Evolutionary conservation across 2,797 vertebrate species (phyloP), one percentile per base, ranked within the genome.

Genomic region (Xenentodon cancila): DNA sequence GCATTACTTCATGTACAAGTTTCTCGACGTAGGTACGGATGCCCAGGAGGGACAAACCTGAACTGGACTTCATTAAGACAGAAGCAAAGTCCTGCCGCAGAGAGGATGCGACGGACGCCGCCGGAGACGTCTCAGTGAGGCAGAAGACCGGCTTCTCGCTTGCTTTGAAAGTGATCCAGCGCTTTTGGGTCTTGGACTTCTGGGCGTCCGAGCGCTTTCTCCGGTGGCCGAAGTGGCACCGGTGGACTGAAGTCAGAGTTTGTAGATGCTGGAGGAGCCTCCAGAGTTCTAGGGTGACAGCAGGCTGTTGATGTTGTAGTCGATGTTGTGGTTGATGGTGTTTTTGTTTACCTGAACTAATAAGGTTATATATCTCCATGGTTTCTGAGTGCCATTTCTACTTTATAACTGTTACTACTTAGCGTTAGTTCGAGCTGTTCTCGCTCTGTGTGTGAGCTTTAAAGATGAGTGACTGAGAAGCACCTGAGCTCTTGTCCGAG

Each of bases 311-410:
- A 84, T 89, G 79, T 87, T 84, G 84, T 85, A 80, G 68, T 86
- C 61, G 71, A 69, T 85, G 82, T 81, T 76, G 87, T 89, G 80
- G 73, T 88, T 81, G 77, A 60, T 81, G 84, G 80, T 84, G 87
- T 86, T 80, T 85, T 85, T 75, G 81, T 89, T 87, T 87, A 85
- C 80, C 80, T 78, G 72, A 88, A 85, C 82, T 88, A 83, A 83
- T 77, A 85, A 62, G 71, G 84, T 86, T 81, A 80, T 85, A 74
- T 89, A 85, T 89, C 79, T 88, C 77, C 79, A 82, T 88, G 79
- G 89, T 88, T 87, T 84, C 79, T 47, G 84, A 88, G 89, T 88
- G 88, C 86, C 87, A 88, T 90, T 88, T 91, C 82, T 90, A 89
- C 88, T 80, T 80, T 81, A 91, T 82, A 83, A 77, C 84, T 88